Percentiles rank a stretch among this genome's conserved stretches.
These are phyloP conservation scores for Microplitis mediator DNA, from an alignment of 1,140 invertebrate genomes.

Conservation along the genomic window DNA sequence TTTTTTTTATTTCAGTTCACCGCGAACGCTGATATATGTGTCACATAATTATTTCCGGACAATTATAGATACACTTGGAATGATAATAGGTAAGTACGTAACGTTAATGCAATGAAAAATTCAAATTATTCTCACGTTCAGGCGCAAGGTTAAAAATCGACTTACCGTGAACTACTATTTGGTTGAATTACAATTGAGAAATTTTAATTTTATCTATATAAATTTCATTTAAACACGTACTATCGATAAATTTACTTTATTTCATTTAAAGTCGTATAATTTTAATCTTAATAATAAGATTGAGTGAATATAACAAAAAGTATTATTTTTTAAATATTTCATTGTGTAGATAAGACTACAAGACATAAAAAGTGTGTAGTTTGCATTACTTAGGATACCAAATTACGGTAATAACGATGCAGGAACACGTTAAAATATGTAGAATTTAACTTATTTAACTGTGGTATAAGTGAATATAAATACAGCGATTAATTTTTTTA, in stretches of 20 bases:
- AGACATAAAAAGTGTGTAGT: background rate
- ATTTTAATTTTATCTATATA: background rate
- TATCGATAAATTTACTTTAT: background rate
- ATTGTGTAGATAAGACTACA: background rate
- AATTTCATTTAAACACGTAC: background rate
- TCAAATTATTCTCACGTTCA: constrained; percentile 7
- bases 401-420: constrained; percentile 4
- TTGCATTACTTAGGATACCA: background rate
- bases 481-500: background rate
- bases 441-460: background rate
- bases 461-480: background rate
- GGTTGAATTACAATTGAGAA: background rate
- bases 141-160: constrained; percentile 1
- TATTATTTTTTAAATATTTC: background rate
- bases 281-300: background rate
- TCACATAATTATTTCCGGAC: background rate
- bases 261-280: background rate
- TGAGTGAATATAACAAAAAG: too few relatives aligned
- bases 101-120: background rate
- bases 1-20: background rate
- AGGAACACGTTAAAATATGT: background rate
- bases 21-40: background rate
- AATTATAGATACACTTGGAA: background rate
- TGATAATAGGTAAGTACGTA: background rate
- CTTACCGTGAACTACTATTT: background rate